phyloP scores from a whole-genome alignment of 2,113 vertebrate genomes.

The Gobiocypris rarus region DNA sequence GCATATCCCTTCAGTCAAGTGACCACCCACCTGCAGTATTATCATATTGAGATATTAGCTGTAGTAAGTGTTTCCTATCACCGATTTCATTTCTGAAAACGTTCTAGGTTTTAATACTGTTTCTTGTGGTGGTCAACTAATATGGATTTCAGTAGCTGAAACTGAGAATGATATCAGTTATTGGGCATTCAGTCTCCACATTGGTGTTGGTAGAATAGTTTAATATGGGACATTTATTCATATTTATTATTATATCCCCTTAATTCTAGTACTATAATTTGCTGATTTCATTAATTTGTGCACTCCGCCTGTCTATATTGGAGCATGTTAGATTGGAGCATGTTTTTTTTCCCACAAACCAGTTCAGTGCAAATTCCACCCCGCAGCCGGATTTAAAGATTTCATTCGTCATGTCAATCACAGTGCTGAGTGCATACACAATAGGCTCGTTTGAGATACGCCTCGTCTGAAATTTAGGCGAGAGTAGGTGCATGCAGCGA shows the following conservation, averaged over 20 bases:
- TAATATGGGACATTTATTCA: not conserved
- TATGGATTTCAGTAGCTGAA: not conserved
- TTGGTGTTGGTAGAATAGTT: not conserved
- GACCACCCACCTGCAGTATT: not conserved
- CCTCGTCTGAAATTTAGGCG: too few species aligned
- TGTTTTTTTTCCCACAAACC: too few species aligned
- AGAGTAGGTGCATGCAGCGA: too few species aligned
- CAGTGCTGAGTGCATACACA: too few species aligned
- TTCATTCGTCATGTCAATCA: too few species aligned
- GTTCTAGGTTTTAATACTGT: not conserved
- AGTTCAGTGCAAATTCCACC: too few species aligned
- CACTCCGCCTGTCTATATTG: not conserved
- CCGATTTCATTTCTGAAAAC: not conserved
- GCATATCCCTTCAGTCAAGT: not conserved
- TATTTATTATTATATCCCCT: not conserved
- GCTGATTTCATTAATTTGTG: not conserved
- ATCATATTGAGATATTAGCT: constrained; percentile 1
- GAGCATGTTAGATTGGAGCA: not conserved
- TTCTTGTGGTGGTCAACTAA: not conserved
- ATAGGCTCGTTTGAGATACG: too few species aligned
- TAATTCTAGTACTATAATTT: not conserved
- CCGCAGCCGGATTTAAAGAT: too few species aligned
- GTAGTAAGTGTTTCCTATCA: not conserved
- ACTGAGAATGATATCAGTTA: not conserved
- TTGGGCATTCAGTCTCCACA: not conserved